These are phyloP conservation scores for Miltochrista miniata DNA, from an alignment of 2,888 invertebrate species.

Conservation along the genomic window DNA sequence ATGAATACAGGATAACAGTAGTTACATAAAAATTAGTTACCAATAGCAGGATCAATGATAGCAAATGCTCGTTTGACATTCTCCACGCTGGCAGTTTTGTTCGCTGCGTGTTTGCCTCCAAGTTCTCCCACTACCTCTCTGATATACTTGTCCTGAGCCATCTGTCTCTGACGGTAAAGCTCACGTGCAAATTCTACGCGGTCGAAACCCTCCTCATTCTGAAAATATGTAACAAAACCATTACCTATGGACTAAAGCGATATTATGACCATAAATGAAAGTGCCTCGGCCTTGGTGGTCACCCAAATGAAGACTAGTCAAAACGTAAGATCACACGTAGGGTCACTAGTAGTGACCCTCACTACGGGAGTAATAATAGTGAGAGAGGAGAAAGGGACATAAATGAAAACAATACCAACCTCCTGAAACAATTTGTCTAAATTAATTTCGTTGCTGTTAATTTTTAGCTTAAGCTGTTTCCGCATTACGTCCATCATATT, in stretches of 20 bases:
- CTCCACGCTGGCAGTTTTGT: conserved; percentile 56
- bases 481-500: conserved; percentile 68
- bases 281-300: too few species aligned
- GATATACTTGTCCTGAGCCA: conserved; percentile 75
- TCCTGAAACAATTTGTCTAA: conserved; percentile 75
- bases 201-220: conserved; percentile 80
- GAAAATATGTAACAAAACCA: conserved; percentile 3
- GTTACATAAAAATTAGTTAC: conserved; percentile 30
- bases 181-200: conserved; percentile 71
- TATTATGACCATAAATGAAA: too few species aligned
- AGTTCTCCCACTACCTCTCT: conserved; percentile 68
- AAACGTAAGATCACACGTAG: too few species aligned
- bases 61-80: conserved; percentile 70
- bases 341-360: too few species aligned
- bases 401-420: conserved; percentile 40
- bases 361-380: too few species aligned
- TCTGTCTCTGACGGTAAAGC: conserved; percentile 69
- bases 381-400: too few species aligned
- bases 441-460: conserved; percentile 60
- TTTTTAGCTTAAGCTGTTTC: conserved; percentile 74
- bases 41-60: conserved; percentile 73
- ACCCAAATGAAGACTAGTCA: too few species aligned
- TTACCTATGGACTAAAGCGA: too few species aligned
- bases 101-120: conserved; percentile 48
- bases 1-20: too few species aligned